These are phyloP conservation scores for Drosophila pullipes DNA, from an alignment of 2,888 invertebrate genomes.

Conservation along the genomic window DNA sequence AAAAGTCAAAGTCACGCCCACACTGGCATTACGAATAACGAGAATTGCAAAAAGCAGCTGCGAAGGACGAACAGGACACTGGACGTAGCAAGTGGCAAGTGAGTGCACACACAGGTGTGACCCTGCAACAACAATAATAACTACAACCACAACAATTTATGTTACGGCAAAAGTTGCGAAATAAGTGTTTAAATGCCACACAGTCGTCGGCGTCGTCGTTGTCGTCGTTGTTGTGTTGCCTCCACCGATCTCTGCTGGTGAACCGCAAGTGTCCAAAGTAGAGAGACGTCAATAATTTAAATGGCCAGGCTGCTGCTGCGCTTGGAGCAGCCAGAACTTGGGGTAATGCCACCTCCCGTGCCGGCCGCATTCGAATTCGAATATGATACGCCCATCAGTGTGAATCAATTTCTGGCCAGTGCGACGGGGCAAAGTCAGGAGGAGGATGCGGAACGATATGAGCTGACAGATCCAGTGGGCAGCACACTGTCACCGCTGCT, in stretches of 20 bases:
- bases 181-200: constrained; percentile 52
- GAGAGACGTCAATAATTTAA: constrained; percentile 6
- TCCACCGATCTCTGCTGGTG: constrained; percentile 6
- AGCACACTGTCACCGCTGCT: constrained; percentile 34
- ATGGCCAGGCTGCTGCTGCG: constrained; percentile 42
- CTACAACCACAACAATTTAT: constrained; percentile 53
- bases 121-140: constrained; percentile 12
- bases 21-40: constrained; percentile 3
- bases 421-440: constrained; percentile 51
- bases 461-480: constrained; percentile 47
- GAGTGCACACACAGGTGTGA: constrained; percentile 42
- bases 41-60: constrained; percentile 4
- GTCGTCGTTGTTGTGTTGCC: constrained; percentile 5
- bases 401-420: constrained; percentile 75
- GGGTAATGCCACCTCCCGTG: constrained; percentile 54
- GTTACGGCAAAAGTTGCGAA: constrained; percentile 52
- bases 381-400: constrained; percentile 59
- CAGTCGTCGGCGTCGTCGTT: not conserved
- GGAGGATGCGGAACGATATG: constrained; percentile 56
- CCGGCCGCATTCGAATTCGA: constrained; percentile 65
- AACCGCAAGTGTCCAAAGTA: constrained; percentile 3
- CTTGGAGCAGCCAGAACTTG: constrained; percentile 47
- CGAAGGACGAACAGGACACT: constrained; percentile 6
- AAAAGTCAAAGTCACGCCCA: constrained; percentile 31
- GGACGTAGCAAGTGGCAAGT: constrained; percentile 10